These are phyloP conservation scores for Scolopax bukidnonensis DNA, from an alignment of 2,797 vertebrate genomes.

Conservation along the genomic window DNA sequence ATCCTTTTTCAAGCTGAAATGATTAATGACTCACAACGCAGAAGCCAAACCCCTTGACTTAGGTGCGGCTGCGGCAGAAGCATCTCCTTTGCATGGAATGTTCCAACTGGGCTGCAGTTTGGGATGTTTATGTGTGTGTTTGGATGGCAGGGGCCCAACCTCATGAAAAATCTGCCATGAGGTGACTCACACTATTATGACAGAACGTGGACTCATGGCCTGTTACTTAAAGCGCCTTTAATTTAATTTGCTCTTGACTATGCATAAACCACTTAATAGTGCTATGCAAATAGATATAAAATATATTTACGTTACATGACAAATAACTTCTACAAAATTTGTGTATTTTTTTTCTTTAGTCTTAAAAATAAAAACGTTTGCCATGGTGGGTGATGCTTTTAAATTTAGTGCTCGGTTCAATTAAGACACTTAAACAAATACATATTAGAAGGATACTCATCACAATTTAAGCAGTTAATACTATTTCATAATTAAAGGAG, in stretches of 20 bases:
- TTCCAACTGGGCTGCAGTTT: background rate
- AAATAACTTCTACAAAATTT: background rate
- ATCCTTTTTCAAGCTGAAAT: background rate
- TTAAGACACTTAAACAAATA: background rate
- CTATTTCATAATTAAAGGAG: background rate
- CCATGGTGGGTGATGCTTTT: background rate
- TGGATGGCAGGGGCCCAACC: background rate
- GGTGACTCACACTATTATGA: conserved; percentile 45
- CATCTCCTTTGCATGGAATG: conserved; percentile 34
- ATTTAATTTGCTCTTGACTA: conserved; percentile 8
- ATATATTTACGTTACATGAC: background rate
- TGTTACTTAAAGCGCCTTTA: background rate
- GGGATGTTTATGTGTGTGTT: conserved; percentile 12
- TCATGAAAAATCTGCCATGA: background rate
- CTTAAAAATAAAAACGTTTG: background rate
- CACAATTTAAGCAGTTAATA: background rate
- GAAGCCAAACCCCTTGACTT: background rate
- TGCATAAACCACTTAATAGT: background rate
- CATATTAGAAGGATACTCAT: background rate
- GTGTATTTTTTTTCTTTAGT: background rate
- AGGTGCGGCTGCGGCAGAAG: conserved; percentile 7
- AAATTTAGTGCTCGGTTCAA: background rate
- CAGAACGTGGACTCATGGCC: conserved; percentile 1
- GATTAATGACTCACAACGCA: background rate
- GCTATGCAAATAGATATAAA: background rate